Percentiles rank a stretch among this genome's conserved stretches.
Conservation (phyloP, 1,140 invertebrate genomes). For the Brachionus sp. region DNA sequence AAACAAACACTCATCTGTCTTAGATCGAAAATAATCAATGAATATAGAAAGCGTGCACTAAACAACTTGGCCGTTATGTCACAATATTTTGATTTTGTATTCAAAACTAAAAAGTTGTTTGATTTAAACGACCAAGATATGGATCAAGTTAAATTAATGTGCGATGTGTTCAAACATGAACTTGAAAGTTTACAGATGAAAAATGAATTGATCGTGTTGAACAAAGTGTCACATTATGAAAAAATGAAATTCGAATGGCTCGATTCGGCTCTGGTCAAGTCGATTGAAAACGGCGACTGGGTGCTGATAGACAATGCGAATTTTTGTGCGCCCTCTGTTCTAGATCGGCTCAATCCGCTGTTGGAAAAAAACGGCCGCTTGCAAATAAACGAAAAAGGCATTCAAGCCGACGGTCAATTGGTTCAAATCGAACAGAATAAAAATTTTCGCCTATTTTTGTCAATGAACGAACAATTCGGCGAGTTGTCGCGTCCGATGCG, state of each 20-base stretch:
- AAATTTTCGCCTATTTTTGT: constrained; percentile 67
- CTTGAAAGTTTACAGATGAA: not conserved
- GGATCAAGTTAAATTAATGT: not conserved
- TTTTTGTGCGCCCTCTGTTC: constrained; percentile 69
- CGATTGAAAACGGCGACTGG: constrained; percentile 79
- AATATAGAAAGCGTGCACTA: not conserved
- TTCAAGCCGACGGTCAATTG: constrained; percentile 67
- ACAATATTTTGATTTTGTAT: not conserved
- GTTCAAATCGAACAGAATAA: constrained; percentile 76
- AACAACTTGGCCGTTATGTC: not conserved
- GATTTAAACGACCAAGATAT: not conserved
- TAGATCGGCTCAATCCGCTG: constrained; percentile 85
- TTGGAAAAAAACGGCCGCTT: constrained; percentile 87
- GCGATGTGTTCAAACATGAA: not conserved
- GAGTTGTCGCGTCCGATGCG: constrained; percentile 41
- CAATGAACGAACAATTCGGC: constrained; percentile 25
- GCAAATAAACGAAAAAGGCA: constrained; percentile 83
- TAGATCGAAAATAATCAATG: not conserved
- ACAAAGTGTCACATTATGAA: not conserved
- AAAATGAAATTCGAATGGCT: constrained; percentile 81
- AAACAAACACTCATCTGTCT: not conserved
- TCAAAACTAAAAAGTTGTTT: not conserved
- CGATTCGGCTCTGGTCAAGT: constrained; percentile 86
- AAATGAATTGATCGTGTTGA: not conserved
- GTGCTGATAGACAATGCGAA: constrained; percentile 93